These are phyloP conservation scores for Dasyurus viverrinus DNA, from an alignment of 2,113 vertebrate genomes.

Conservation along the genomic window DNA sequence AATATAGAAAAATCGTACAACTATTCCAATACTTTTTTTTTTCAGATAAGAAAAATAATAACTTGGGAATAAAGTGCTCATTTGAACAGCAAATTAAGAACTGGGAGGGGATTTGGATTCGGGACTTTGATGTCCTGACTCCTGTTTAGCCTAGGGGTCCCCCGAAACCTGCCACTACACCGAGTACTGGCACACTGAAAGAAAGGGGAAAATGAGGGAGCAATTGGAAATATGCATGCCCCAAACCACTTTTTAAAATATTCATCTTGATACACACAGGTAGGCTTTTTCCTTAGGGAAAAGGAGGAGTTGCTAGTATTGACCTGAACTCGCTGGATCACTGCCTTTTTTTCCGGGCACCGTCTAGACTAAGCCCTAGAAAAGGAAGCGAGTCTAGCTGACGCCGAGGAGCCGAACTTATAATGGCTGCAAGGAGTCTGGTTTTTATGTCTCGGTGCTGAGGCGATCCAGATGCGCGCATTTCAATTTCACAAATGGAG, in stretches of 20 bases:
- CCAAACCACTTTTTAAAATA: conserved; percentile 22
- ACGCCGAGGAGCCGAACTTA: conserved; percentile 9
- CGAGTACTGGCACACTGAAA: neutral
- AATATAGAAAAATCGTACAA: neutral
- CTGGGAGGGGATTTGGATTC: no score
- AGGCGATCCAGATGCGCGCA: neutral
- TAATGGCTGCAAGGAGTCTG: neutral
- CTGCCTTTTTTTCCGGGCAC: conserved; percentile 17
- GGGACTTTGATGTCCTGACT: neutral
- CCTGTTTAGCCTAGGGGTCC: neutral
- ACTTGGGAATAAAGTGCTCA: neutral
- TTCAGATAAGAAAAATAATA: neutral
- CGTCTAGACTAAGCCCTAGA: conserved; percentile 18
- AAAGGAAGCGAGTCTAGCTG: conserved; percentile 10
- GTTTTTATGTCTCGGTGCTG: conserved; percentile 1
- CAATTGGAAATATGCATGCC: neutral
- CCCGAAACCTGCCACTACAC: neutral
- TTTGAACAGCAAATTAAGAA: neutral
- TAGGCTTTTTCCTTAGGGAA: neutral
- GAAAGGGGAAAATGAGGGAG: neutral
- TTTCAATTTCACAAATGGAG: neutral
- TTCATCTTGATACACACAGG: neutral
- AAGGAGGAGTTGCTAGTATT: neutral
- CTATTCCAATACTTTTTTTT: neutral
- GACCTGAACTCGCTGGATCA: neutral